Conservation (phyloP, 2,113 vertebrate species). For the Python bivittatus region DNA sequence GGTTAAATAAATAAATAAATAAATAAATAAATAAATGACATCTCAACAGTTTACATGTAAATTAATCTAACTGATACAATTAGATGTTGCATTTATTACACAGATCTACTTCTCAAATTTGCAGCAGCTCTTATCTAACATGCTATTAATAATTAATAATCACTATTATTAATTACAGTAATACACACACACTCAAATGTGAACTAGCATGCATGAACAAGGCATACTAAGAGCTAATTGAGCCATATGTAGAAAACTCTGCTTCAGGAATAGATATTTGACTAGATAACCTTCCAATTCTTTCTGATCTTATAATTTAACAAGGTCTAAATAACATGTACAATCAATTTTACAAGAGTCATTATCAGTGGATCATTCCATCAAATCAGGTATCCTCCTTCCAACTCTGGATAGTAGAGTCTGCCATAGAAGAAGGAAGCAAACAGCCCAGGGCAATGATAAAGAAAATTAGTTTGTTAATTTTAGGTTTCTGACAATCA, state of each 20-base stretch:
- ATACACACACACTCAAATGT: neutral
- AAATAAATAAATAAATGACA: neutral
- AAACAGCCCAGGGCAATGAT: neutral
- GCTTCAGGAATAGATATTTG: neutral
- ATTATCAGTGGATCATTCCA: neutral
- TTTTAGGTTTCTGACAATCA: neutral
- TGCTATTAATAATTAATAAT: neutral
- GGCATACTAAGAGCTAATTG: neutral
- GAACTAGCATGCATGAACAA: neutral
- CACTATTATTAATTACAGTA: neutral
- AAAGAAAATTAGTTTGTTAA: neutral
- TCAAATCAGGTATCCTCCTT: neutral
- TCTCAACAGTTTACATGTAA: neutral
- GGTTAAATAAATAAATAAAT: no score
- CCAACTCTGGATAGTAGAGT: neutral
- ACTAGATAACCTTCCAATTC: neutral
- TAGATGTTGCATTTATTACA: neutral
- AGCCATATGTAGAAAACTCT: neutral
- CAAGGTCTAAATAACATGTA: neutral
- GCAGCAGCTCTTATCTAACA: neutral
- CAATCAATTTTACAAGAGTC: neutral
- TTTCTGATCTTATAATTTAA: neutral
- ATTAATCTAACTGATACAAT: neutral
- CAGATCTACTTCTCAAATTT: neutral
- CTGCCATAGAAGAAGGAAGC: neutral